Evolutionary conservation across 2,113 vertebrate species (phyloP).

Genomic region (Cryptomyrus ogoouensis): DNA sequence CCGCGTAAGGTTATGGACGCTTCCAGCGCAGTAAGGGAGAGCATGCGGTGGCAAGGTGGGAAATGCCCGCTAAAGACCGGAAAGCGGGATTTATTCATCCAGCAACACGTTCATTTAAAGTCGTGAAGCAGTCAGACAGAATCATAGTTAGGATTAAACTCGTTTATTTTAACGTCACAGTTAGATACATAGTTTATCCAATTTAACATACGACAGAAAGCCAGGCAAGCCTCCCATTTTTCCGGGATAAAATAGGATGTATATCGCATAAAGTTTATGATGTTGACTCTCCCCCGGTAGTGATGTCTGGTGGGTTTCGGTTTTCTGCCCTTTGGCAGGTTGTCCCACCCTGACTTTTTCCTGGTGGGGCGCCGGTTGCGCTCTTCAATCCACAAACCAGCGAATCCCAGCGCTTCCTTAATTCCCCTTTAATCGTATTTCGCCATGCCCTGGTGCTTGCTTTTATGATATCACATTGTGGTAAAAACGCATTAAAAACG

Average conservation of each 20-base stretch:
- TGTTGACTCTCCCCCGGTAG: not conserved
- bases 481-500: conserved; percentile 9
- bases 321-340: not conserved
- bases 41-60: not conserved
- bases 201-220: not conserved
- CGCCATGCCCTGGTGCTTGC: not conserved
- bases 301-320: not conserved
- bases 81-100: not conserved
- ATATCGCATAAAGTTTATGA: not conserved
- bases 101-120: not conserved
- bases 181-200: not conserved
- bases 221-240: not conserved
- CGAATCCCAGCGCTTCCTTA: not conserved
- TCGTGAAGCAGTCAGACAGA: not conserved
- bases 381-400: not conserved
- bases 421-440: not conserved
- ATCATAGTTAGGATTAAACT: not conserved
- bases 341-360: not conserved
- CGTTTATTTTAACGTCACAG: not conserved
- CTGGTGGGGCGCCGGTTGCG: not conserved
- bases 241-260: not conserved
- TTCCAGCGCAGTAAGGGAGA: not conserved
- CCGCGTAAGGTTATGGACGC: not conserved
- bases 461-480: conserved; percentile 37
- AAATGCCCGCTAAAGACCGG: not conserved